phyloP scores from a whole-genome alignment of 2,888 invertebrate species.

The Apodemia mormo region DNA sequence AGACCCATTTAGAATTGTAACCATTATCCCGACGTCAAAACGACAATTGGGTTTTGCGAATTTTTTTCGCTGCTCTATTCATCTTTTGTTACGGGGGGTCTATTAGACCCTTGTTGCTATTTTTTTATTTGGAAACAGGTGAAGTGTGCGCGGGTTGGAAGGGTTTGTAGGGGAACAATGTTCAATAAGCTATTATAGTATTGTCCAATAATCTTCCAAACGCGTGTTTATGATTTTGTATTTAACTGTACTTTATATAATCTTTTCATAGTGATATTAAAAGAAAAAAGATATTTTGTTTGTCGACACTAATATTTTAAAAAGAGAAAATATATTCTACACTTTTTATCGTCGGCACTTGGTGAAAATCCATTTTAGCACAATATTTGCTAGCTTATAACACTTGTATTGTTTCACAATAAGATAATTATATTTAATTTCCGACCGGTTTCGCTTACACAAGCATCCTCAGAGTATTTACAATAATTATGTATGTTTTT shows the following conservation, averaged over 20 bases:
- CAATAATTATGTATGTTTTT: no score
- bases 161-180: conserved; percentile 40
- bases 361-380: no score
- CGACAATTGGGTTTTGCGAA: conserved; percentile 63
- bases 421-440: no score
- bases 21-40: conserved; percentile 58
- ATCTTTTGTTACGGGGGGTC: conserved; percentile 60
- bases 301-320: no score
- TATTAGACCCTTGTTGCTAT: conserved; percentile 46
- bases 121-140: conserved; percentile 60
- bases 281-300: no score
- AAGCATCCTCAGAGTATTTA: no score
- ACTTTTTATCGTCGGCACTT: no score
- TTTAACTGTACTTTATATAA: conserved; percentile 19
- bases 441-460: no score
- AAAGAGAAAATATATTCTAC: no score
- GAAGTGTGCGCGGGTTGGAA: conserved; percentile 47
- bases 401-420: no score
- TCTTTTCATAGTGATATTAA: no score
- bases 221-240: not conserved
- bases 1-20: conserved; percentile 41
- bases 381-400: no score
- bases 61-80: conserved; percentile 52
- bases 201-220: conserved; percentile 8
- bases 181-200: not conserved